phyloP scores from a whole-genome alignment of 2,888 invertebrate species.

The Leptopilina syphax region DNA sequence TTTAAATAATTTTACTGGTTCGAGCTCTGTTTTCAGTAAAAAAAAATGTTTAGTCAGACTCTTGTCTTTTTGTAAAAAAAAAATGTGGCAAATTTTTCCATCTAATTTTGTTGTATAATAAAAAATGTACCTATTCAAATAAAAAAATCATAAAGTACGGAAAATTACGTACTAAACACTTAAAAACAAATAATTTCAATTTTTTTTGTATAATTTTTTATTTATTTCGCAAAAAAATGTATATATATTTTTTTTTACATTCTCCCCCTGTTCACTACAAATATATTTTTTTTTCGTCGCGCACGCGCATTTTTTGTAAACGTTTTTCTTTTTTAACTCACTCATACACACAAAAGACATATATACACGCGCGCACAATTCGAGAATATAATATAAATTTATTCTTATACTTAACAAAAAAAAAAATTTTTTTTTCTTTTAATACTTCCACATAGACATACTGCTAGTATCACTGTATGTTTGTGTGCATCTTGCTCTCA shows the following conservation, averaged over 20 bases:
- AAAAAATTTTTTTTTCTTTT: slow-evolving; percentile 48
- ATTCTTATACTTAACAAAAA: slow-evolving; percentile 52
- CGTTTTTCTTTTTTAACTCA: neutral
- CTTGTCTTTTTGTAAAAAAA: too few relatives aligned
- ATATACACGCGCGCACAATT: slow-evolving; percentile 26
- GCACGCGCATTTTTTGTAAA: slow-evolving; percentile 28
- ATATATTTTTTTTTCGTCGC: slow-evolving; percentile 3
- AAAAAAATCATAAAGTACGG: too few relatives aligned
- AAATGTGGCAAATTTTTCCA: too few relatives aligned
- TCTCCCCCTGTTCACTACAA: slow-evolving; percentile 12
- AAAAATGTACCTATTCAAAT: too few relatives aligned
- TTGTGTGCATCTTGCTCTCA: slow-evolving; percentile 30
- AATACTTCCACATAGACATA: slow-evolving; percentile 62
- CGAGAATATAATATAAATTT: slow-evolving; percentile 31
- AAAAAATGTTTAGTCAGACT: too few relatives aligned
- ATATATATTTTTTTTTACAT: slow-evolving; percentile 10
- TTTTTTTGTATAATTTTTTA: neutral
- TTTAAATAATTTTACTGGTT: too few relatives aligned
- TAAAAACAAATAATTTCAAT: neutral
- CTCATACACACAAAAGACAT: slow-evolving; percentile 10
- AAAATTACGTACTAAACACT: too few relatives aligned
- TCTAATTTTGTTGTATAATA: too few relatives aligned
- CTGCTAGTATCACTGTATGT: slow-evolving; percentile 59
- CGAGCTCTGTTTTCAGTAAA: too few relatives aligned
- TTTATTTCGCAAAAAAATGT: slow-evolving; percentile 36